phyloP scores from a whole-genome alignment of 2,797 vertebrate species.

The Delichon dasypus region DNA sequence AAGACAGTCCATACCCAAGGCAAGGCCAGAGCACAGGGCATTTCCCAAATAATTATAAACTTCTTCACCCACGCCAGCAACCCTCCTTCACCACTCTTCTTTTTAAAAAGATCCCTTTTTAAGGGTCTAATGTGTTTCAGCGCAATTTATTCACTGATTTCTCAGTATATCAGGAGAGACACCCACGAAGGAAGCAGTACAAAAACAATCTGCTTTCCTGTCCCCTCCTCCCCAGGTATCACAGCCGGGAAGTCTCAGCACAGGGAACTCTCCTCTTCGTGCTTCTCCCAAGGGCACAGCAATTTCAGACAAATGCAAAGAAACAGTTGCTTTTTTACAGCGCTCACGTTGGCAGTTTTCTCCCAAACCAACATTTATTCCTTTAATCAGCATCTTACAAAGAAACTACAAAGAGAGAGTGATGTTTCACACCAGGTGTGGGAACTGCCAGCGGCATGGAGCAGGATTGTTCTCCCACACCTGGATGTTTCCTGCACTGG shows the following conservation, averaged over 20 bases:
- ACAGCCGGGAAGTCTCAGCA: neutral
- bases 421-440: rapidly evolving
- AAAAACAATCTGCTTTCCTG: neutral
- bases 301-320: neutral
- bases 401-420: neutral
- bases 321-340: constrained; percentile 16
- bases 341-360: neutral
- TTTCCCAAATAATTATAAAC: neutral
- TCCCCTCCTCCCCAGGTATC: neutral
- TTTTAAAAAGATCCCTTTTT: neutral
- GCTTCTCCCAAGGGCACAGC: neutral
- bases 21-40: neutral
- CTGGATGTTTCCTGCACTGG: neutral
- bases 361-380: constrained; percentile 10
- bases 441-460: neutral
- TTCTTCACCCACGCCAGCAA: neutral
- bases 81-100: neutral
- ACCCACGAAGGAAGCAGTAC: neutral
- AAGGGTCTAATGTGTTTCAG: neutral
- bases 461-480: neutral
- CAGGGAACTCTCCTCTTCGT: rapidly evolving
- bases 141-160: neutral
- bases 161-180: neutral
- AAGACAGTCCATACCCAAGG: neutral
- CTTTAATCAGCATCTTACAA: constrained; percentile 2